Conservation (phyloP, 35 echinoderm and acorn worm species). For the Amphiura filiformis region DNA sequence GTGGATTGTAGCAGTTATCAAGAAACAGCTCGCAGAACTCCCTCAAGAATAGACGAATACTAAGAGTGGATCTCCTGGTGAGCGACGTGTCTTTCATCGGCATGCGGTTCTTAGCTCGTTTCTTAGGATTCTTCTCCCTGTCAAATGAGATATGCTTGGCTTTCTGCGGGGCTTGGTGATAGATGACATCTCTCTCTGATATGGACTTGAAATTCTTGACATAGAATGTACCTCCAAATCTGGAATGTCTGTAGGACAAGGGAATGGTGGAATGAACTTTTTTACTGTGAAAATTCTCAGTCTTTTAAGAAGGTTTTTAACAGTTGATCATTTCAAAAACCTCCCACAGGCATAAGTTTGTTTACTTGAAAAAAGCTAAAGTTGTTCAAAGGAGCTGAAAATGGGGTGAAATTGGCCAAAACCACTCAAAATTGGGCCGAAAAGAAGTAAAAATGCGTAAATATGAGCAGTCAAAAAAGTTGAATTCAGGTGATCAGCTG, state of each 20-base stretch:
- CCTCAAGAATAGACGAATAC: conserved; percentile 84
- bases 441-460: no score
- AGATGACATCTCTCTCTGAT: conserved; percentile 88
- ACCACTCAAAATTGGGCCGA: no score
- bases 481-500: no score
- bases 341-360: no score
- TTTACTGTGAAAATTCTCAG: no score
- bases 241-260: conserved; percentile 72
- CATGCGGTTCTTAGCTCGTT: conserved; percentile 77
- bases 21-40: conserved; percentile 89
- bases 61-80: conserved; percentile 77
- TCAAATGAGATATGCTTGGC: conserved; percentile 81
- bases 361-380: background rate
- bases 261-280: background rate
- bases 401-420: background rate
- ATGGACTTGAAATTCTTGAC: conserved; percentile 92
- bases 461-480: no score
- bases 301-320: no score
- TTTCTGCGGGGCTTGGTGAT: conserved; percentile 58
- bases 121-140: conserved; percentile 63
- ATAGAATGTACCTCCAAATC: conserved; percentile 90
- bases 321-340: no score
- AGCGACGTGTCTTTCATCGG: conserved; percentile 73
- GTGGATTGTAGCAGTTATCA: conserved; percentile 94
- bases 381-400: no score